Conservation (phyloP, 2,113 vertebrate species). For the Terrapene triunguis region DNA sequence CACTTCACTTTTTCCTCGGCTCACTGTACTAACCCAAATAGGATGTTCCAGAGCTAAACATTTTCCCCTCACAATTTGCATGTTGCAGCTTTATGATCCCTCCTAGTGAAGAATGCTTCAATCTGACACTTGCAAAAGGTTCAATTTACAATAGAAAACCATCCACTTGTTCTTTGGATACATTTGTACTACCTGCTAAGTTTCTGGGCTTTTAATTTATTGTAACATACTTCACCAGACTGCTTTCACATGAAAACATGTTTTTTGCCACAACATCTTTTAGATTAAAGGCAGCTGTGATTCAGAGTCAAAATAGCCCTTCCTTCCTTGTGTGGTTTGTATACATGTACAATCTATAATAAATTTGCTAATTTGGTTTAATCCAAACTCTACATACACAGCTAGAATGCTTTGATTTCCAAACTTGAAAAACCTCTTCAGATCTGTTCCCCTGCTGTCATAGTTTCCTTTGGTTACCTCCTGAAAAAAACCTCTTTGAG, state of each 20-base stretch:
- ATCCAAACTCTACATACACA: conserved; percentile 26
- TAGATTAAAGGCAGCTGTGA: background rate
- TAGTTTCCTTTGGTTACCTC: conserved; percentile 61
- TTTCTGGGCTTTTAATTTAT: conserved; percentile 23
- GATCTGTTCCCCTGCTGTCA: conserved; percentile 73
- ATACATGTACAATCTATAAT: conserved; percentile 21
- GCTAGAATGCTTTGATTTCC: conserved; percentile 52
- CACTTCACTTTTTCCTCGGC: background rate
- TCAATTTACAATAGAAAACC: conserved; percentile 44
- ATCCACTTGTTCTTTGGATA: conserved; percentile 24
- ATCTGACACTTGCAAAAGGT: background rate
- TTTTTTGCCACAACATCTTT: background rate
- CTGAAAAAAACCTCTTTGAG: conserved; percentile 68
- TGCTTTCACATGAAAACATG: background rate
- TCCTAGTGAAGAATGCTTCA: background rate
- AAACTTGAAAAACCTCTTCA: conserved; percentile 46
- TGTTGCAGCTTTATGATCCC: background rate
- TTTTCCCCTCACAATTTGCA: background rate
- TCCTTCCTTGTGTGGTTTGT: background rate
- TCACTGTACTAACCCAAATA: background rate
- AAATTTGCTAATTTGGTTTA: conserved; percentile 44
- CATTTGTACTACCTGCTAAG: background rate
- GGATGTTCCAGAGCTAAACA: background rate
- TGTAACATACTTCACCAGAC: background rate
- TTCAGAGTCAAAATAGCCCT: background rate